Percentiles rank a stretch among this genome's conserved stretches.
phyloP scores from a whole-genome alignment of 2,113 vertebrate genomes.

The Galbula dea region DNA sequence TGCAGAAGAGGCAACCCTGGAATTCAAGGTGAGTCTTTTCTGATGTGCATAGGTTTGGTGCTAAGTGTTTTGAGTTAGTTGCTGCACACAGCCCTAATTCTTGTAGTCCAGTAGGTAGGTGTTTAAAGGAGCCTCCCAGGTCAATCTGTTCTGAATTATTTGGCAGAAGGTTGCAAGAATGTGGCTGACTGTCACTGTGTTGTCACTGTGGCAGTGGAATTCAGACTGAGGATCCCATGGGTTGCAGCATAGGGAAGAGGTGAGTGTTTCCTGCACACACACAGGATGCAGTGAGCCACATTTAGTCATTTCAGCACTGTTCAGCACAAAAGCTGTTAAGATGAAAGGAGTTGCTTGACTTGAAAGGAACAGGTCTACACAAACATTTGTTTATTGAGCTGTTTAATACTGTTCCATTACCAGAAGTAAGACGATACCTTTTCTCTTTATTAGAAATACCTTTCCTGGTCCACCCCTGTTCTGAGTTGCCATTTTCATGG shows the following conservation, averaged over 20 bases:
- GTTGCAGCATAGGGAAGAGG: rapidly evolving
- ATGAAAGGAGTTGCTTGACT: slow-evolving; percentile 3
- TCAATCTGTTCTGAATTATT: background rate
- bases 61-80: background rate
- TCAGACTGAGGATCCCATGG: background rate
- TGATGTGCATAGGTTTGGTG: rapidly evolving
- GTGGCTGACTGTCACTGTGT: background rate
- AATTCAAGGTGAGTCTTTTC: background rate
- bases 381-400: background rate
- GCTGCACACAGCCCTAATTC: background rate
- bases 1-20: background rate
- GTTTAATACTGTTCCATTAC: background rate
- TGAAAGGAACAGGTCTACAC: background rate
- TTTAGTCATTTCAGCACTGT: background rate
- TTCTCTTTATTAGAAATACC: too few relatives aligned
- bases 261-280: background rate
- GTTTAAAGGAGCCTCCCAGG: background rate
- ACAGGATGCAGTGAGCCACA: background rate
- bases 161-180: background rate
- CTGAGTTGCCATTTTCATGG: too few relatives aligned
- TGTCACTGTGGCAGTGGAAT: background rate
- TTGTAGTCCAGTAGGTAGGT: background rate
- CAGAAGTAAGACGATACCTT: background rate
- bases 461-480: too few relatives aligned
- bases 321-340: background rate